phyloP scores from a whole-genome alignment of 2,113 vertebrate genomes.

The Pelusios castaneus region DNA sequence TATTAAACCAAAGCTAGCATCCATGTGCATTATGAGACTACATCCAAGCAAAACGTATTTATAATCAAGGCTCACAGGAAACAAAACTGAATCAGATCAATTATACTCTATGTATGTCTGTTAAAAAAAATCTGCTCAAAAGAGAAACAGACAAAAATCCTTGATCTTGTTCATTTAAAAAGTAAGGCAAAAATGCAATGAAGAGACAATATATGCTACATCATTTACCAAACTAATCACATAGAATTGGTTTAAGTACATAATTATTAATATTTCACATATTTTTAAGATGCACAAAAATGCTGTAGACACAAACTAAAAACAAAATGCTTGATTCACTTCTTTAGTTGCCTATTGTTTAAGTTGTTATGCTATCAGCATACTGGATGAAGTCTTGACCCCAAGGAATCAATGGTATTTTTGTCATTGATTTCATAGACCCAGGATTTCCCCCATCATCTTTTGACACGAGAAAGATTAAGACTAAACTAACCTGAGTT shows the following conservation, averaged over 20 bases:
- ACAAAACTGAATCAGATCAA: conserved; percentile 14
- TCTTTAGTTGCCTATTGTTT: neutral
- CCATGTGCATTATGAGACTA: conserved; percentile 26
- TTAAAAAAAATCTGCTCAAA: conserved; percentile 14
- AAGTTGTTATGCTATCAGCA: neutral
- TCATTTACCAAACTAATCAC: neutral
- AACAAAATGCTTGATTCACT: neutral
- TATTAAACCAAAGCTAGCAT: neutral
- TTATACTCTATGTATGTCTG: neutral
- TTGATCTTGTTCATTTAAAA: neutral
- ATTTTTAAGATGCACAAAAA: neutral
- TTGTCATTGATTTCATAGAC: neutral
- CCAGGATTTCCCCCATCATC: neutral
- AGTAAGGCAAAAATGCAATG: neutral
- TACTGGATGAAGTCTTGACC: neutral
- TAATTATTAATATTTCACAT: neutral
- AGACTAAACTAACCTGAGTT: neutral
- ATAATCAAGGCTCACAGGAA: neutral
- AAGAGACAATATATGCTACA: neutral
- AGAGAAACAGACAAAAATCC: neutral
- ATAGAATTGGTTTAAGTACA: neutral
- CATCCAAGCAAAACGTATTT: neutral
- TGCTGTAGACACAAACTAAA: rapidly evolving
- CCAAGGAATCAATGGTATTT: neutral
- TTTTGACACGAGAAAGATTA: neutral